Base-by-base conservation (phyloP, 2,113 vertebrate species). In the Greenwoodochromis staneri region DNA sequence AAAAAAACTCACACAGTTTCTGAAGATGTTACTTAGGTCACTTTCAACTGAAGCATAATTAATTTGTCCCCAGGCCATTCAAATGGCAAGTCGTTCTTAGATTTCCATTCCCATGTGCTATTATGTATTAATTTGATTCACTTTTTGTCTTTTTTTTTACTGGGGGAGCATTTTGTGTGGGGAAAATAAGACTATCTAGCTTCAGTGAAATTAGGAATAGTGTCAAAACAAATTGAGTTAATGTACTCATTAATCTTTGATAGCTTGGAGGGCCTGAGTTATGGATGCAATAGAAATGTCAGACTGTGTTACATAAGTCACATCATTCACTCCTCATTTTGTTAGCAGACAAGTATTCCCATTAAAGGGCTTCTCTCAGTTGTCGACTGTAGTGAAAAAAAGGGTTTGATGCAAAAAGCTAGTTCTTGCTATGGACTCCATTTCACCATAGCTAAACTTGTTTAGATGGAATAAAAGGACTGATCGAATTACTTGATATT, bases 211-310 rank as follows among this genome's bases (percentile, higher is more conserved):
- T 57, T 87, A 69, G 51, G 51, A 47, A 42, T 21, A 19, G 57
- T 61, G 29, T 84, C 40, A 82, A 80, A 40, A 55, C 71, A 76
- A 89, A 73, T 34, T 34, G 31, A 80, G 66, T 53, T 69, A 49
- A 89, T 78, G 73, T 83, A 55, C 47, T 87, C 81, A 89, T 92
- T 84, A 81, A 85, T 92, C 80, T 89, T 36, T 38, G 59, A 54
- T 49, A 81, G 86, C 57, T 82, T 42, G 11, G 16, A 83, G 24
- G 69, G 21, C 40, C 69, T 19, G 21, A 45, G 88, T 80, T 76
- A 57, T 45, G 54, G 81, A 29, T 14, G 34, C 63, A 38, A 5
- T 54, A 69, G 31, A 88, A 84, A 86, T 80, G 63, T 86, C 91
- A 84, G 42, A 36, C 51, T 36, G 49, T 27, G 57, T 81, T 53